Base-by-base conservation (phyloP, 1,140 invertebrate species). In the Batillaria attramentaria region DNA sequence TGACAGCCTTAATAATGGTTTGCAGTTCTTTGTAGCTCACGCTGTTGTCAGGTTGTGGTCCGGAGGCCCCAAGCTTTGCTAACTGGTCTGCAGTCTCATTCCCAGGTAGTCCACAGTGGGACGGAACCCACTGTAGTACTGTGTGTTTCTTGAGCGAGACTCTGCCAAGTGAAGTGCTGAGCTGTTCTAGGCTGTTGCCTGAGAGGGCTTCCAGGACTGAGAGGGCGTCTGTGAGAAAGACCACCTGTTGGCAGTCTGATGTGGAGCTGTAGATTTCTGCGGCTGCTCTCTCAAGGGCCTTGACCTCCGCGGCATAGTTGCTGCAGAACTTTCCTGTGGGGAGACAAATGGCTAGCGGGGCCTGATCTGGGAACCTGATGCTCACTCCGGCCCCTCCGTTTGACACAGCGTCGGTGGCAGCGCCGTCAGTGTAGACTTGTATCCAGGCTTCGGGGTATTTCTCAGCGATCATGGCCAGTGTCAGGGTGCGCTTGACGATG, bases 381-480 rank as follows among this genome's bases (percentile, higher is more conserved):
- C 18, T 18, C 16, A 72, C 43, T 28, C 70, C 70, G 8, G 70
- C 70, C 13, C 70, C 46, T 72, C 70, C 70, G 31, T 72, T 37
- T n/a, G 35, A 13, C 39, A 72, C 70, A 24, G 70, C 68, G n/a
- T 16, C 31, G 10, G 70, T 72, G 39, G 37, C 70, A 24, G 70
- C 39, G 13, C 41, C 31, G 33, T 43, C 46, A 16, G 8, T 72
- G n/a, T 43, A 72, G 4, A 43, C 24, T 18, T 46, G 41, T 18
- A n/a, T 13, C 41, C 20, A 43, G 13, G 46, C 8, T 37, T 42
- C 33, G 5, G 41, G 46, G 31, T 33, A 46, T 18, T 28, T 18
- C 24, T 72, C 10, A 35, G 62, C 62, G 16, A 35, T 66, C 62
- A 66, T 66, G n/a, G 62, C 62, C 20, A 66, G 10, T 66, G 18